Evolutionary conservation across 2,113 vertebrate genomes (phyloP).

Genomic region (Morone saxatilis): DNA sequence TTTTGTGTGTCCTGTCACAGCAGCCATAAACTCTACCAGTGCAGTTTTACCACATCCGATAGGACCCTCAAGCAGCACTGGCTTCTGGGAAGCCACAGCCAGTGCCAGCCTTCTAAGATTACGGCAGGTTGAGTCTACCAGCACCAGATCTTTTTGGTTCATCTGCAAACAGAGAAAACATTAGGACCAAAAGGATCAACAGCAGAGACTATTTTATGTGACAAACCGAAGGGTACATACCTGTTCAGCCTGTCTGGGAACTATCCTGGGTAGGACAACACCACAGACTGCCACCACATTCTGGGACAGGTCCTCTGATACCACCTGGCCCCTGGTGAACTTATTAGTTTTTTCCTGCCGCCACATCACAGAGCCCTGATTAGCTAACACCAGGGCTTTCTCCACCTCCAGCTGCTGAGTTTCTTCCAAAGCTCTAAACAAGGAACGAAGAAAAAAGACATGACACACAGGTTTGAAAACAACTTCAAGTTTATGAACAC

Average conservation of each 20-base stretch:
- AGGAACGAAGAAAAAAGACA: neutral
- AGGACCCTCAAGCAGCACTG: constrained; percentile 96
- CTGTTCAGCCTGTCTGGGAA: constrained; percentile 75
- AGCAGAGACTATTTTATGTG: neutral
- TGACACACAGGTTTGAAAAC: neutral
- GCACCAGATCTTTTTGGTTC: constrained; percentile 82
- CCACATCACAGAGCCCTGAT: constrained; percentile 88
- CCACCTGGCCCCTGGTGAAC: constrained; percentile 86
- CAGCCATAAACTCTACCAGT: constrained; percentile 91
- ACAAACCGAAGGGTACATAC: constrained; percentile 67
- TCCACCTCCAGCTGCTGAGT: constrained; percentile 89
- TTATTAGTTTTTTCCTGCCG: constrained; percentile 85
- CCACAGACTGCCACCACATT: constrained; percentile 92
- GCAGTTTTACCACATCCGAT: constrained; percentile 97
- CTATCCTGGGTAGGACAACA: constrained; percentile 87
- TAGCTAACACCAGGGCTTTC: constrained; percentile 90
- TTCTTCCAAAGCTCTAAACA: constrained; percentile 90
- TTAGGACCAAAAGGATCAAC: neutral
- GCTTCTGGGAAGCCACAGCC: constrained; percentile 91
- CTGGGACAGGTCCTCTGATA: constrained; percentile 89
- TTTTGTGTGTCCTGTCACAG: constrained; percentile 90
- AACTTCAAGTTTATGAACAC: neutral
- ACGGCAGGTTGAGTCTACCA: constrained; percentile 91
- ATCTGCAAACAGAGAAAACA: constrained; percentile 44
- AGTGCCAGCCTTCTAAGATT: constrained; percentile 93